A percentile compares a stretch with the other conserved stretches of the same genome.
These are phyloP conservation scores for Phaethornis superciliosus DNA, from an alignment of 2,113 vertebrate species.

Conservation along the genomic window DNA sequence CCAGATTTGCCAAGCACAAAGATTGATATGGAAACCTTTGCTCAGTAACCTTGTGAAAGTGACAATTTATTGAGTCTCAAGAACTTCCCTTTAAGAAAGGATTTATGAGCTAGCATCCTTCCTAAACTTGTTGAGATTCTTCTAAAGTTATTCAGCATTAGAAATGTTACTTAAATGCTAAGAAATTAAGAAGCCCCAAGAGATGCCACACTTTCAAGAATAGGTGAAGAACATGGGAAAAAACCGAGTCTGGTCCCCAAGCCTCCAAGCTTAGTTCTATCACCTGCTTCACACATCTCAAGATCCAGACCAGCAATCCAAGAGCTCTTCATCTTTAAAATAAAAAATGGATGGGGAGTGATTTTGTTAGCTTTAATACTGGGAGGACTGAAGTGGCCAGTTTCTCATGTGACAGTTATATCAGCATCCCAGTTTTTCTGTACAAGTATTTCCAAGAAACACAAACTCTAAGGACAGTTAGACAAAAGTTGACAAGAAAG, in stretches of 20 bases:
- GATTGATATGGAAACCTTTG: not conserved
- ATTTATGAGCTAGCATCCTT: not conserved
- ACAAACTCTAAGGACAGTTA: not conserved
- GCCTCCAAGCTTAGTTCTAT: not conserved
- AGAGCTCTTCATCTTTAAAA: not conserved
- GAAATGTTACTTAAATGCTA: not conserved
- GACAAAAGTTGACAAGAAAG: not conserved
- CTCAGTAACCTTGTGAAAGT: not conserved
- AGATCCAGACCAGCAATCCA: not conserved
- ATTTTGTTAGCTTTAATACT: not conserved
- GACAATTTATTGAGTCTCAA: not conserved
- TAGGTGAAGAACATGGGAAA: not conserved
- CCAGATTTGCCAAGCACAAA: not conserved
- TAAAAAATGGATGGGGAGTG: not conserved
- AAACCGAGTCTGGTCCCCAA: not conserved
- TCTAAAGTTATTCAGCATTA: not conserved
- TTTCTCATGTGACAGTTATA: not conserved
- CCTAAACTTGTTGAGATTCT: not conserved
- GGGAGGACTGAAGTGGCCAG: not conserved
- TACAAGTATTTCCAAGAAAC: not conserved
- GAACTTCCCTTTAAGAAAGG: not conserved
- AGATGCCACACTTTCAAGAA: not conserved
- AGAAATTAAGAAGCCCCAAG: not conserved
- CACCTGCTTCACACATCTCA: not conserved
- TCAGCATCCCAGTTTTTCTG: not conserved